These are phyloP conservation scores for Pyrrhosoma nymphula DNA, from an alignment of 2,888 invertebrate species.

Conservation along the genomic window DNA sequence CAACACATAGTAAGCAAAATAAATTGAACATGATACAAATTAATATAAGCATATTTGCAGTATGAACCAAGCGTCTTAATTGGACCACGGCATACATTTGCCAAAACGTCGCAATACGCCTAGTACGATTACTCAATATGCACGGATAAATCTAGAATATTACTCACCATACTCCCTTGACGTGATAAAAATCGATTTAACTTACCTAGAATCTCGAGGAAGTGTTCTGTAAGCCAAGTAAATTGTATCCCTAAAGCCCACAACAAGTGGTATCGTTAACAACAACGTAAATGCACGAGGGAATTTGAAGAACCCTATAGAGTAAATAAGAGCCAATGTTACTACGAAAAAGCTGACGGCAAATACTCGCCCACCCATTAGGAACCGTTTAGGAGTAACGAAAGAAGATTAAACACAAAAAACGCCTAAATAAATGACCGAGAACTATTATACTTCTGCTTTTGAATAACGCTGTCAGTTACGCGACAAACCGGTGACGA, in stretches of 20 bases:
- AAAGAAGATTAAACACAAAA: not conserved
- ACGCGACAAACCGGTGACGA: slow-evolving; percentile 36
- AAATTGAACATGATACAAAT: not conserved
- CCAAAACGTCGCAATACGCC: not conserved
- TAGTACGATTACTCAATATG: not conserved
- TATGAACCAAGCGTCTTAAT: not conserved
- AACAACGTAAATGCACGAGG: slow-evolving; percentile 61
- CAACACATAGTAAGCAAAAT: not conserved
- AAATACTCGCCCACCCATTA: slow-evolving; percentile 50
- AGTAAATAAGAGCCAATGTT: slow-evolving; percentile 39
- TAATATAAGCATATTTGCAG: not conserved
- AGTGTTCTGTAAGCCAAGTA: slow-evolving; percentile 81
- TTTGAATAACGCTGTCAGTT: slow-evolving; percentile 48
- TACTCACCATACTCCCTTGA: not conserved
- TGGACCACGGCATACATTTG: not conserved
- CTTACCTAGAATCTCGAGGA: slow-evolving; percentile 85
- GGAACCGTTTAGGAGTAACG: not conserved
- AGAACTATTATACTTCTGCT: not conserved
- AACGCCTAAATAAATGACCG: not conserved
- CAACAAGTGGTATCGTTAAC: slow-evolving; percentile 31
- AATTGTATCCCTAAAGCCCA: not conserved
- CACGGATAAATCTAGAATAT: not conserved
- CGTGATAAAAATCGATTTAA: slow-evolving; percentile 72
- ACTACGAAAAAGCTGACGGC: slow-evolving; percentile 33
- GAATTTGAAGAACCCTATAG: slow-evolving; percentile 45